Conservation (phyloP, 2,888 invertebrate genomes). For the Anaspis maculata region DNA sequence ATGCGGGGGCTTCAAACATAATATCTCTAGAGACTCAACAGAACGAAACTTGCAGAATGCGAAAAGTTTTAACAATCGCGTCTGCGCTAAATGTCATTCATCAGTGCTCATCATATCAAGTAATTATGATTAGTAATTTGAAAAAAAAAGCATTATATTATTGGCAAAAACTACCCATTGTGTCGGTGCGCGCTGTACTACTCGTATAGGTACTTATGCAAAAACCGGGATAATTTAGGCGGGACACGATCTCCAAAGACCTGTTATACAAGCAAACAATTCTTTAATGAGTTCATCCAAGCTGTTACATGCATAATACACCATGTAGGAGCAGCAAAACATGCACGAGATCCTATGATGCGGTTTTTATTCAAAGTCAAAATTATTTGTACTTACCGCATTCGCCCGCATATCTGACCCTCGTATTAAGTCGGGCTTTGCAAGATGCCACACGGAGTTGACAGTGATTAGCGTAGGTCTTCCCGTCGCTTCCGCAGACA, state of each 20-base stretch:
- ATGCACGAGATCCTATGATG: too few relatives aligned
- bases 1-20: too few relatives aligned
- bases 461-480: conserved; percentile 67
- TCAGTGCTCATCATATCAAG: background rate
- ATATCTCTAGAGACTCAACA: too few relatives aligned
- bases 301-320: conserved; percentile 14
- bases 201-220: too few relatives aligned
- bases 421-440: conserved; percentile 60
- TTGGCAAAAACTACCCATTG: too few relatives aligned
- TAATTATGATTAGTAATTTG: too few relatives aligned
- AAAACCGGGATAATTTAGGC: conserved; percentile 3
- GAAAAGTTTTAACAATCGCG: conserved; percentile 8
- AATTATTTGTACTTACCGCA: conserved; percentile 71
- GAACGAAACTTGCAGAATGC: conserved; percentile 7
- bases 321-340: conserved; percentile 7
- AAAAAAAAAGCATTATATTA: too few relatives aligned
- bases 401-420: conserved; percentile 63
- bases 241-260: conserved; percentile 4
- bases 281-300: conserved; percentile 8
- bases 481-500: conserved; percentile 64
- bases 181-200: too few relatives aligned
- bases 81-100: too few relatives aligned
- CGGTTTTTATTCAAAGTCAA: conserved; percentile 9
- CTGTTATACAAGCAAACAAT: too few relatives aligned
- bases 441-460: conserved; percentile 71